Evolutionary conservation across 2,797 vertebrate genomes (phyloP).

Genomic region (Pteropus rufus): DNA sequence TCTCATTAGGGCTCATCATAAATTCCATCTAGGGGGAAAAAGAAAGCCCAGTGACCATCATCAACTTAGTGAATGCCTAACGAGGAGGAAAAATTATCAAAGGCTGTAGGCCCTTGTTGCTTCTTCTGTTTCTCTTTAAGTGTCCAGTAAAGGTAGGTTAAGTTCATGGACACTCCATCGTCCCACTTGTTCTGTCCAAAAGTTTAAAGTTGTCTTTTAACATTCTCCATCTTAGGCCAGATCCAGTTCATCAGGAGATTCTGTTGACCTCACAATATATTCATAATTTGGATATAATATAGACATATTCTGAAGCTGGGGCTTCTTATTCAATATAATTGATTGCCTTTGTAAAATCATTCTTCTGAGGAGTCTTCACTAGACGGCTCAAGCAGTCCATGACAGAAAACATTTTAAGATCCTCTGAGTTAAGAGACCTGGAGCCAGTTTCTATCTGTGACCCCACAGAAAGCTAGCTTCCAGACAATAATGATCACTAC

Average conservation of each 20-base stretch:
- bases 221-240: neutral
- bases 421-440: neutral
- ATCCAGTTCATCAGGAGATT: neutral
- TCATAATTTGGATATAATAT: neutral
- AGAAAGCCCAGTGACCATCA: neutral
- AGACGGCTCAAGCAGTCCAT: neutral
- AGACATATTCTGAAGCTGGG: neutral
- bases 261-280: neutral
- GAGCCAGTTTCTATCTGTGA: neutral
- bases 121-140: neutral
- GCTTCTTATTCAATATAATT: neutral
- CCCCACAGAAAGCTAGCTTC: neutral
- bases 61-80: neutral
- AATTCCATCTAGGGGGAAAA: neutral
- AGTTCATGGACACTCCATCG: neutral
- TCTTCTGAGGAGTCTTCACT: neutral
- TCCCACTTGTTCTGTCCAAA: neutral
- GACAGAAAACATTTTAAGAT: neutral
- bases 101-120: neutral
- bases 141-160: neutral
- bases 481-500: neutral
- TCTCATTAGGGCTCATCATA: neutral
- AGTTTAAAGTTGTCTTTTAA: neutral
- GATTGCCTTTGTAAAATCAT: neutral
- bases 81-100: neutral